Evolutionary conservation across 2,888 invertebrate genomes (phyloP).

Genomic region (Liposcelis brunnea): DNA sequence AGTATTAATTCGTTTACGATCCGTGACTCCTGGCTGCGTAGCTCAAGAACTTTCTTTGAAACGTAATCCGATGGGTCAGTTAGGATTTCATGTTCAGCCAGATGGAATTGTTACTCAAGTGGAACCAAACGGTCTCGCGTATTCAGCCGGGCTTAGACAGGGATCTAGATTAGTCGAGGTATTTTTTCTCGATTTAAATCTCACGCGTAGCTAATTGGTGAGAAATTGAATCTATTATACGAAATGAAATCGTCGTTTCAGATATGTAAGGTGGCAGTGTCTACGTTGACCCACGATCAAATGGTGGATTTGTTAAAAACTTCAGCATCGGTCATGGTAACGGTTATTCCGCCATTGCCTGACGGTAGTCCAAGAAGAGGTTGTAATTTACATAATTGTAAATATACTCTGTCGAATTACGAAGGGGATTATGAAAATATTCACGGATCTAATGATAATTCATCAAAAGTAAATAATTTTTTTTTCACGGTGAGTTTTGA

Average conservation of each 20-base stretch:
- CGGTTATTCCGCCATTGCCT: conserved; percentile 54
- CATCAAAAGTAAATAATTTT: conserved; percentile 7
- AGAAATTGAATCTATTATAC: too few relatives aligned
- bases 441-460: conserved; percentile 28
- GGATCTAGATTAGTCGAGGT: conserved; percentile 77
- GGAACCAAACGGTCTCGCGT: conserved; percentile 53
- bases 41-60: conserved; percentile 65
- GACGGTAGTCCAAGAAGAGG: conserved; percentile 53
- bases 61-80: conserved; percentile 64
- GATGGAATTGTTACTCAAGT: conserved; percentile 90
- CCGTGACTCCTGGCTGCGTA: conserved; percentile 60
- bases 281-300: conserved; percentile 76
- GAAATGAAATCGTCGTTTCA: too few relatives aligned
- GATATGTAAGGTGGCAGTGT: conserved; percentile 76
- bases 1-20: conserved; percentile 59
- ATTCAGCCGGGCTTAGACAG: conserved; percentile 71
- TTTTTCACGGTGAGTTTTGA: too few relatives aligned
- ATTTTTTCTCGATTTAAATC: conserved; percentile 7
- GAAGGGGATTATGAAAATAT: conserved; percentile 55
- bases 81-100: conserved; percentile 81
- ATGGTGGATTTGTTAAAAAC: conserved; percentile 86
- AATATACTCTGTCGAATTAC: conserved; percentile 38
- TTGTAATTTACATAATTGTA: conserved; percentile 41
- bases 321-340: conserved; percentile 69
- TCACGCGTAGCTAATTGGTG: too few relatives aligned